These are phyloP conservation scores for Trogon melanurus DNA, from an alignment of 2,113 vertebrate genomes.

Conservation along the genomic window DNA sequence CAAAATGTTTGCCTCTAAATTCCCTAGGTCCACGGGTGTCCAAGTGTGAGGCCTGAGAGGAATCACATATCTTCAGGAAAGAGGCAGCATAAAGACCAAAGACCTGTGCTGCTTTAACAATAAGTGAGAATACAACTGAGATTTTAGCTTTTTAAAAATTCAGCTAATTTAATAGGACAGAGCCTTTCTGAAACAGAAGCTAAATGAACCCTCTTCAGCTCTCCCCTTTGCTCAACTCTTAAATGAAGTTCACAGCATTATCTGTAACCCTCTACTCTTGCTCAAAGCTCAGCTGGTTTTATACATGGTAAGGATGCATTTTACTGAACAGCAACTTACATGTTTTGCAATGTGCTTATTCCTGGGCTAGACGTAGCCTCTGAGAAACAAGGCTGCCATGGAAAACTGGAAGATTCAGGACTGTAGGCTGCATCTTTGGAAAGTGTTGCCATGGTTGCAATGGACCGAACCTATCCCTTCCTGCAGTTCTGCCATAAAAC, in stretches of 20 bases:
- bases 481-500: conserved; percentile 11
- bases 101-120: neutral
- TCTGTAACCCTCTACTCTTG: neutral
- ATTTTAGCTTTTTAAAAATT: neutral
- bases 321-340: accelerated
- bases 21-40: neutral
- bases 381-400: conserved; percentile 4
- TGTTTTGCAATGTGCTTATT: neutral
- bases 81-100: neutral
- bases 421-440: conserved; percentile 16
- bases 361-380: neutral
- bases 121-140: neutral
- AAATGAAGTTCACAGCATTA: neutral
- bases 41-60: neutral
- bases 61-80: neutral
- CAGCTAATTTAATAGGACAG: neutral
- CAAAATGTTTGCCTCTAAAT: neutral
- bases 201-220: neutral
- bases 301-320: neutral
- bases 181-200: neutral
- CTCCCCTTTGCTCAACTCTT: neutral
- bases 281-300: neutral
- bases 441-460: conserved; percentile 59
- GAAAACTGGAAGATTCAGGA: conserved; percentile 48
- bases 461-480: neutral